Evolutionary conservation across 2,113 vertebrate species (phyloP).

Genomic region (Periophthalmodon schlosseri): DNA sequence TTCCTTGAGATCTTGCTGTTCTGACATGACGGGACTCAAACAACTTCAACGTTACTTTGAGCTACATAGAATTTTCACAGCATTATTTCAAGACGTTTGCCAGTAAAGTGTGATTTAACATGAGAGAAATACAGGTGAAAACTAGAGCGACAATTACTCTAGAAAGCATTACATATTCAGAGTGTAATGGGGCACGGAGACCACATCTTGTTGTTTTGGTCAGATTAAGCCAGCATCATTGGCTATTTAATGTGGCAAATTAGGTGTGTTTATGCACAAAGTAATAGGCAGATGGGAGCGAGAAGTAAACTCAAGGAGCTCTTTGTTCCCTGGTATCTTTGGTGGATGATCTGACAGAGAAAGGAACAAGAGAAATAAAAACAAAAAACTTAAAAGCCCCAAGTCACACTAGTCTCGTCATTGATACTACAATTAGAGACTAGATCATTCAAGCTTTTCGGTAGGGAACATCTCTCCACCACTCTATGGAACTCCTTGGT

Average conservation of each 20-base stretch:
- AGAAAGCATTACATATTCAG: slow-evolving; percentile 13
- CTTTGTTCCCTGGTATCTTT: slow-evolving; percentile 63
- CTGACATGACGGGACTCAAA: slow-evolving; percentile 31
- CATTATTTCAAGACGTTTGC: slow-evolving; percentile 27
- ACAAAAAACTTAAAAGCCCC: slow-evolving; percentile 67
- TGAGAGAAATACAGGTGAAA: slow-evolving; percentile 12
- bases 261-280: slow-evolving; percentile 63
- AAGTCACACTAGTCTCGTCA: slow-evolving; percentile 68
- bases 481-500: slow-evolving; percentile 62
- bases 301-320: slow-evolving; percentile 54
- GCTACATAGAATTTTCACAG: slow-evolving; percentile 17
- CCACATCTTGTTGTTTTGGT: slow-evolving; percentile 40
- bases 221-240: slow-evolving; percentile 52
- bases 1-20: slow-evolving; percentile 23
- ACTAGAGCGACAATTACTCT: slow-evolving; percentile 16
- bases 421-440: slow-evolving; percentile 72
- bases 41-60: slow-evolving; percentile 39
- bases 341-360: slow-evolving; percentile 67
- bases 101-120: slow-evolving; percentile 18
- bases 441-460: slow-evolving; percentile 69
- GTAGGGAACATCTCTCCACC: slow-evolving; percentile 64
- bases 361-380: slow-evolving; percentile 52
- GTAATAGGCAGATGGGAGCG: slow-evolving; percentile 49
- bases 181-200: slow-evolving; percentile 26
- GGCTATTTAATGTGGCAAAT: slow-evolving; percentile 55